Base-by-base conservation (phyloP, 2,797 vertebrate species). In the Etheostoma nigrum region DNA sequence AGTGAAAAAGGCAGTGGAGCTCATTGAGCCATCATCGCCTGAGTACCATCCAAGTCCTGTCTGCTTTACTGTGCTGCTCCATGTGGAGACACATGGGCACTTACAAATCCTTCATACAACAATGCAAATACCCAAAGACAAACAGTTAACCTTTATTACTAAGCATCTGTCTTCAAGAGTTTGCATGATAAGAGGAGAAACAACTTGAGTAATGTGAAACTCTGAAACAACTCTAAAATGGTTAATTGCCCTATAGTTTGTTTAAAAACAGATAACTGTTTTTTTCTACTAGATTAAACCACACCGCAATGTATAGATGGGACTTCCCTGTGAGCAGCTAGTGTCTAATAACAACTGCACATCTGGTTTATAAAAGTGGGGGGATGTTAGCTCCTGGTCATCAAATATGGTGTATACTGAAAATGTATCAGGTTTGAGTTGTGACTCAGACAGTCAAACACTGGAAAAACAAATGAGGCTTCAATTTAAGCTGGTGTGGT, bases 1-100 rank as follows among this genome's bases (percentile, higher is more conserved):
- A 86, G 70, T 4, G 40, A 57, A 81, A 61, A 74, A 92, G 84
- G 62, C 13, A 36, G 60, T 10, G 40, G 15, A 49, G 67, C 58
- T 81, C 67, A 77, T 82, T 63, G 72, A 77, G 19, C 19, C 44
- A 23, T 48, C 59, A 72, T 79, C 76, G 83, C 81, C 86, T 78
- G 74, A 88, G 80, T 36, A 55, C 36, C 54, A 15, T 2, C 79
- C 85, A 84, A 76, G 52, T 72, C 53, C 58, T 33, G 51, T 70
- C 77, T 61, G 59, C 61, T 84, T 47, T n/a, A 23, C 36, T 67
- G 69, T 45, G 21, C 9, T 53, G 64, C 16, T 40, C 27, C 54
- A 4, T 59, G 67, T n/a, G 42, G 48, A 67, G 53, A 64, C 58
- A 51, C 40, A 57, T 53, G 59, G 25, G 11, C 55, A 14, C 27